phyloP scores from a whole-genome alignment of 2,888 invertebrate species.

The Microchrysa polita region DNA sequence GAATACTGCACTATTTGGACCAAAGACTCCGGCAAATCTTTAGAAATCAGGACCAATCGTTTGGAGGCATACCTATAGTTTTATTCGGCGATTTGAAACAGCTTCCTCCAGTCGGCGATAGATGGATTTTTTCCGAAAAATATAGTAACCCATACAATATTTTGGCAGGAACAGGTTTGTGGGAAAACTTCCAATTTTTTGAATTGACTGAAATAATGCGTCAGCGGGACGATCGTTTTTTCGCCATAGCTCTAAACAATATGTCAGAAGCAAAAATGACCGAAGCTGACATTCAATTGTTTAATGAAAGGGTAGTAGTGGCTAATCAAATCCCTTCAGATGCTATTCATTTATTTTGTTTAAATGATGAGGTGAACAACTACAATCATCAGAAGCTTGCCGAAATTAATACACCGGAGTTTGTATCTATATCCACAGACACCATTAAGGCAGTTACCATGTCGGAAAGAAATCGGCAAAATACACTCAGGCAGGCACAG shows the following conservation, averaged over 20 bases:
- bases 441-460: too few species aligned
- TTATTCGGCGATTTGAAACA: conserved; percentile 58
- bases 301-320: conserved; percentile 44
- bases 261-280: conserved; percentile 47
- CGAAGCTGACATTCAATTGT: conserved; percentile 51
- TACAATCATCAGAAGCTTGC: too few species aligned
- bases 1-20: neutral
- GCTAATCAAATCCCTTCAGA: neutral
- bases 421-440: too few species aligned
- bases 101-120: conserved; percentile 56
- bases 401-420: too few species aligned
- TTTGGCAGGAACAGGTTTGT: conserved; percentile 48
- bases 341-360: neutral
- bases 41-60: conserved; percentile 39
- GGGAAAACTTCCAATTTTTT: conserved; percentile 53
- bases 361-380: too few species aligned
- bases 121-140: conserved; percentile 50
- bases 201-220: conserved; percentile 56
- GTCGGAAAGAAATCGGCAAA: too few species aligned
- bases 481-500: too few species aligned
- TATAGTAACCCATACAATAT: conserved; percentile 40
- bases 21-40: conserved; percentile 24
- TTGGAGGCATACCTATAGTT: conserved; percentile 57
- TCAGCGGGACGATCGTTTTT: conserved; percentile 54
- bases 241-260: conserved; percentile 53